phyloP scores from a whole-genome alignment of 1,140 invertebrate species.

The Pomacea maculata region DNA sequence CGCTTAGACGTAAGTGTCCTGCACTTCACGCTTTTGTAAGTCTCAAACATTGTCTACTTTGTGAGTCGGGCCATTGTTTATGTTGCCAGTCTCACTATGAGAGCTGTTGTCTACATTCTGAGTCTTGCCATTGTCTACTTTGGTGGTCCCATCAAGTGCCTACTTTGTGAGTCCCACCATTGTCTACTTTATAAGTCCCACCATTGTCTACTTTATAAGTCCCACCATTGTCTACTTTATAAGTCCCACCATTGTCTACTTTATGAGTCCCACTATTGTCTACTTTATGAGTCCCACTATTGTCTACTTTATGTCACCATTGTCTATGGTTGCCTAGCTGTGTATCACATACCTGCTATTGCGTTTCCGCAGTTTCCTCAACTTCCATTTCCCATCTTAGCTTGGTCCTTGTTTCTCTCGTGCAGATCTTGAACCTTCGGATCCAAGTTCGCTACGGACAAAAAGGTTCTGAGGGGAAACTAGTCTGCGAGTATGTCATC shows the following conservation, averaged over 20 bases:
- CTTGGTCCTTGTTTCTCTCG: not conserved
- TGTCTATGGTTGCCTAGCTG: not conserved
- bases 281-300: not conserved
- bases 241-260: not conserved
- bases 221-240: not conserved
- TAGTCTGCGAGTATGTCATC: not conserved
- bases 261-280: not conserved
- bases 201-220: not conserved
- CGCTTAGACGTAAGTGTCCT: not conserved
- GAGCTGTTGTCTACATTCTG: too few species aligned
- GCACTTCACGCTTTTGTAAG: not conserved
- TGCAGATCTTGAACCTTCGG: constrained; percentile 3
- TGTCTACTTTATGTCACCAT: not conserved
- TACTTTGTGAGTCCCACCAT: not conserved
- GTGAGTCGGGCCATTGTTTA: too few species aligned
- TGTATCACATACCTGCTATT: not conserved
- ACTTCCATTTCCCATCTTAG: not conserved
- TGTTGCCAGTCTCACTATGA: too few species aligned
- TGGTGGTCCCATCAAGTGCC: too few species aligned
- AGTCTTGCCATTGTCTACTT: too few species aligned
- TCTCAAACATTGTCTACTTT: too few species aligned
- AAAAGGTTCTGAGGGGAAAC: not conserved
- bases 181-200: not conserved
- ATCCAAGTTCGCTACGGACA: not conserved
- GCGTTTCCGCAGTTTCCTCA: not conserved